Base-by-base conservation (phyloP, 35 echinoderm and acorn worm genomes). In the Strongylocentrotus purpuratus region DNA sequence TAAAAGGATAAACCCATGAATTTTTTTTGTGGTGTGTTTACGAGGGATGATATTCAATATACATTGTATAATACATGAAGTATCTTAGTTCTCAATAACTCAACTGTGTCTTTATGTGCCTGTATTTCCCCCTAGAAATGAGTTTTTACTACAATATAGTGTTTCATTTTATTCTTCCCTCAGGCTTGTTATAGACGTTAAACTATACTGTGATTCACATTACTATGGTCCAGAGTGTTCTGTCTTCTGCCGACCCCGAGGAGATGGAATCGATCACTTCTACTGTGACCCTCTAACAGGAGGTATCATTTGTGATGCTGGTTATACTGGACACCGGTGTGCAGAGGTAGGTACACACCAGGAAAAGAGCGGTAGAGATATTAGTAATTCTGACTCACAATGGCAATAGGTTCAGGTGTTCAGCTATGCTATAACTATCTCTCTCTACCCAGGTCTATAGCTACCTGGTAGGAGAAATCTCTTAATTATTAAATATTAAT, bases 131-230 rank as follows among this genome's bases (percentile, higher is more conserved):
- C n/a, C n/a, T n/a, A n/a, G n/a, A n/a, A 41, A 41, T 41, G 35
- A 41, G 35, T 41, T 41, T 41, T 41, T 41, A 41, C 35, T 41
- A 3, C 35, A 41, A 41, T 41, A 1, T 41, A 41, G 35, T 41
- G 6, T 89, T 6, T 88, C 11, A 41, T 13, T 6, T 41, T 89
- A 4, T 41, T 89, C 9, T 31, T 33, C 28, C 22, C 60, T 4
- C 70, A 96, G 95, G 28, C 46, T 93, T n/a, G 46, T 48, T 2
- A 47, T 96, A 41, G 25, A 94, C 46, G 17, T 96, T 10, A 94
- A 94, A 33, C 61, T 96, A 15, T 96, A 94, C 31, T 96, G 95
- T 31, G 92, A 86, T 94, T 47, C 33, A 28, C 28, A 96, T 93
- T 96, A 94, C 47, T 96, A 96, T 48, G 85, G 71, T 47, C 22